These are phyloP conservation scores for Gadopsis bispinosus DNA, from an alignment of 2,797 vertebrate genomes.

Conservation along the genomic window DNA sequence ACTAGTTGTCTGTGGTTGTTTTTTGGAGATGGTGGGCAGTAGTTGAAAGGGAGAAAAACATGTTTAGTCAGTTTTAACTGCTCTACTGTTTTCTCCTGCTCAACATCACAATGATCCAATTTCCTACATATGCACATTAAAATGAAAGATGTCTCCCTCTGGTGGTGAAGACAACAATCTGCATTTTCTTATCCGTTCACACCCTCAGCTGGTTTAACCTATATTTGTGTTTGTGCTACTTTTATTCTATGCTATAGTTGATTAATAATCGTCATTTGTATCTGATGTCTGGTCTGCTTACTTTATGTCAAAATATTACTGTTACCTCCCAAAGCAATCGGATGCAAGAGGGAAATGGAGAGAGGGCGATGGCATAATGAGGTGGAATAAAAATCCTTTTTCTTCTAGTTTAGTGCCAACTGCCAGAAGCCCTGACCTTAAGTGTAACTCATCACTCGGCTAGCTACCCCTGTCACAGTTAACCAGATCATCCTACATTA, in stretches of 20 bases:
- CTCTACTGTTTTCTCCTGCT: constrained; percentile 2
- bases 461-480: constrained; percentile 72
- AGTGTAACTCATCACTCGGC: constrained; percentile 62
- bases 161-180: constrained; percentile 46
- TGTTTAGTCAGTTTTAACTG: constrained; percentile 12
- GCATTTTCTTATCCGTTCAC: neutral
- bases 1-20: neutral
- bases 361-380: neutral
- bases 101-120: constrained; percentile 1
- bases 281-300: constrained; percentile 4
- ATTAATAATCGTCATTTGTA: neutral
- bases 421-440: constrained; percentile 53
- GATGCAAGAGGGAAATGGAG: neutral
- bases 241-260: neutral
- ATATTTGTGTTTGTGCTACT: neutral
- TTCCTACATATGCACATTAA: neutral
- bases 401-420: constrained; percentile 19
- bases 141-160: constrained; percentile 72
- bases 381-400: constrained; percentile 10
- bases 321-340: neutral
- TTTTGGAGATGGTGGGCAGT: neutral
- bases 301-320: neutral
- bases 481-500: constrained; percentile 79
- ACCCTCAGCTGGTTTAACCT: neutral
- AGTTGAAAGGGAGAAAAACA: constrained; percentile 1